Evolutionary conservation across 2,797 vertebrate species (phyloP).

Genomic region (Psittacula derbiana): DNA sequence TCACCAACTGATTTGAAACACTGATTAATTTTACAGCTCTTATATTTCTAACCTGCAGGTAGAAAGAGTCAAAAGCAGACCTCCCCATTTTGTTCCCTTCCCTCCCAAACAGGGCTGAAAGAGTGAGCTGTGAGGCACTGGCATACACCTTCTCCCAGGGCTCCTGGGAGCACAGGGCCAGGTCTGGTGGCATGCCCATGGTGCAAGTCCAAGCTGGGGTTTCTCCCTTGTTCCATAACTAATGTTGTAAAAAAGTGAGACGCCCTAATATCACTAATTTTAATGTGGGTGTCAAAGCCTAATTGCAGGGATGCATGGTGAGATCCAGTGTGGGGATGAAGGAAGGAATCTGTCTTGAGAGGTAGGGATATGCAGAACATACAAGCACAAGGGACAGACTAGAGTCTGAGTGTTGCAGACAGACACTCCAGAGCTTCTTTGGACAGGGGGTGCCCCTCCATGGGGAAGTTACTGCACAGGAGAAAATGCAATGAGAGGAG

Average conservation of each 20-base stretch:
- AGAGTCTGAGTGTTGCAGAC: background rate
- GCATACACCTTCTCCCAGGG: background rate
- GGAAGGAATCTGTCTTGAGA: background rate
- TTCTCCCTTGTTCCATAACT: background rate
- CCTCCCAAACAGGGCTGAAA: background rate
- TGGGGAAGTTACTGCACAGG: rapidly evolving
- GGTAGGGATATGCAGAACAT: background rate
- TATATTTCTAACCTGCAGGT: constrained; percentile 24
- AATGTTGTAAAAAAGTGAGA: background rate
- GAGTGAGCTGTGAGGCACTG: background rate
- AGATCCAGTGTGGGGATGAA: background rate
- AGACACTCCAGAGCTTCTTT: background rate
- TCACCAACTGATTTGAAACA: constrained; percentile 2
- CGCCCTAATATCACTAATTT: rapidly evolving
- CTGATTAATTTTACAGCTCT: constrained; percentile 24
- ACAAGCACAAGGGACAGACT: no score
- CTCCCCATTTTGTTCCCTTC: background rate
- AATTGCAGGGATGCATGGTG: rapidly evolving
- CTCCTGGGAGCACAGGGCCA: background rate
- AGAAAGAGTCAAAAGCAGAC: background rate
- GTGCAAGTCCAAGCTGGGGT: background rate
- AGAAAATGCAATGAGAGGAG: background rate
- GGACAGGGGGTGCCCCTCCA: rapidly evolving
- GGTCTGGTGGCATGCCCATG: background rate
- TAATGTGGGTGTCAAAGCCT: background rate